Evolutionary conservation across 92 coral and sea anemone genomes (phyloP).

Genomic region (Scolanthus callimorphus): DNA sequence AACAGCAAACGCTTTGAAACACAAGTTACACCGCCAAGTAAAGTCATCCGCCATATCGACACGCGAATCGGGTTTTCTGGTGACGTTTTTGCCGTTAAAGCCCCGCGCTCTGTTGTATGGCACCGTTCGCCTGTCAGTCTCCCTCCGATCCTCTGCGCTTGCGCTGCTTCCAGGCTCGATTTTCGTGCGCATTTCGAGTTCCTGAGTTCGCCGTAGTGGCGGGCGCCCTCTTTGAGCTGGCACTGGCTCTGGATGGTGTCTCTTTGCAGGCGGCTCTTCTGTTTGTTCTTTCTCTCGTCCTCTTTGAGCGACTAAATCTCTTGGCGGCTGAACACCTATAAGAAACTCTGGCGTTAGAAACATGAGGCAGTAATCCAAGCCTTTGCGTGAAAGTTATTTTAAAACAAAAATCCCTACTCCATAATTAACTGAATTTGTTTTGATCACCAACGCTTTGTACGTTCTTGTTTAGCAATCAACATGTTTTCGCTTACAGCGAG

Average conservation of each 20-base stretch:
- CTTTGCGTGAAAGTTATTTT: too few relatives aligned
- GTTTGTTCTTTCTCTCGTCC: conserved; percentile 58
- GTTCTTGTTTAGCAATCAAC: too few relatives aligned
- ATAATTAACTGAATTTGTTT: too few relatives aligned
- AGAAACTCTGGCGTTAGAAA: too few relatives aligned
- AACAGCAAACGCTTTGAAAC: conserved; percentile 84
- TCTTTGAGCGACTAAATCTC: conserved; percentile 93
- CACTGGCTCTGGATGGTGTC: conserved; percentile 58
- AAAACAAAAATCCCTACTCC: too few relatives aligned
- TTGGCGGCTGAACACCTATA: conserved; percentile 99
- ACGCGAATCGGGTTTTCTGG: conserved; percentile 35
- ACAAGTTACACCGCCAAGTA: conserved; percentile 87
- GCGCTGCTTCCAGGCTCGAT: conserved; percentile 35
- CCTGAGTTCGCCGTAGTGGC: conserved; percentile 64
- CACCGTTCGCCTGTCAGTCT: conserved; percentile 62
- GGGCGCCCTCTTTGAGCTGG: conserved; percentile 89
- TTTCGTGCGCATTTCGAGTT: conserved; percentile 53
- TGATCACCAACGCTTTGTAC: too few relatives aligned
- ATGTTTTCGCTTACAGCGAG: too few relatives aligned
- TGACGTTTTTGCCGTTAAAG: conserved; percentile 30
- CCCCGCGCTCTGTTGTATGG: conserved; percentile 78
- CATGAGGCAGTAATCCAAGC: too few relatives aligned
- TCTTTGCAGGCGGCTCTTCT: conserved; percentile 58
- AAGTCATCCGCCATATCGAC: conserved; percentile 70
- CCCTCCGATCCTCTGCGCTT: conserved; percentile 38